A percentile compares a stretch with the other conserved stretches of the same genome.
These are phyloP conservation scores for Morinoia aosen DNA, from an alignment of 2,888 invertebrate genomes.

Conservation along the genomic window DNA sequence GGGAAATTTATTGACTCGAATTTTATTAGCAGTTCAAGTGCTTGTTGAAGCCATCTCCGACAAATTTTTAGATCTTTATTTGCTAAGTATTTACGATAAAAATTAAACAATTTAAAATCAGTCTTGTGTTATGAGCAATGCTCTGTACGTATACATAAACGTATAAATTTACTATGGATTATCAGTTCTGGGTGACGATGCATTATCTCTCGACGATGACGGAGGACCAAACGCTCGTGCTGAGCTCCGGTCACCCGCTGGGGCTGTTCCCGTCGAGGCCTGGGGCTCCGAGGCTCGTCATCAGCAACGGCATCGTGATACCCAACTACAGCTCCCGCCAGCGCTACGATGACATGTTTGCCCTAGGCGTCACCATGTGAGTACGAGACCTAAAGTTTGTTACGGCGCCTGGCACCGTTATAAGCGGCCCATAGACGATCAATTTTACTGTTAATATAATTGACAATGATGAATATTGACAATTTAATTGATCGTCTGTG, in stretches of 20 bases:
- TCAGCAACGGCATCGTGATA: slow-evolving; percentile 79
- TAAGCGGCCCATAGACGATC: too few relatives aligned
- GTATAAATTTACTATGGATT: not conserved
- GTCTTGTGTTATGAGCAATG: not conserved
- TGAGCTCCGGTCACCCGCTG: slow-evolving; percentile 78
- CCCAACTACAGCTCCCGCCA: slow-evolving; percentile 76
- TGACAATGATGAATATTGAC: too few relatives aligned
- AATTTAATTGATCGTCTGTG: too few relatives aligned
- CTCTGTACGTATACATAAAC: not conserved
- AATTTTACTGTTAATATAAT: too few relatives aligned
- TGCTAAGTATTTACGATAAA: not conserved
- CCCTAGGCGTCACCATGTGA: slow-evolving; percentile 76
- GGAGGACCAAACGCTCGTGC: slow-evolving; percentile 75
- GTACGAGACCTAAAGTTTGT: slow-evolving; percentile 59
- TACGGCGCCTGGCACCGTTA: not conserved
- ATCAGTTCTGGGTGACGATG: slow-evolving; percentile 76
- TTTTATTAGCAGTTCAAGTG: not conserved
- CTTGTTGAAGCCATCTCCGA: not conserved
- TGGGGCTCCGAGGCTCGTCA: slow-evolving; percentile 75
- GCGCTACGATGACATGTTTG: slow-evolving; percentile 76
- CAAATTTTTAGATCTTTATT: not conserved
- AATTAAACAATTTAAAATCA: not conserved
- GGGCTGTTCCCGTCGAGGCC: slow-evolving; percentile 74
- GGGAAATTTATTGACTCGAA: not conserved
- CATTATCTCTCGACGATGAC: slow-evolving; percentile 75